A percentile compares a stretch with the other conserved stretches of the same genome.
Conservation (phyloP, 2,888 invertebrate species). For the Coenonympha glycerion region DNA sequence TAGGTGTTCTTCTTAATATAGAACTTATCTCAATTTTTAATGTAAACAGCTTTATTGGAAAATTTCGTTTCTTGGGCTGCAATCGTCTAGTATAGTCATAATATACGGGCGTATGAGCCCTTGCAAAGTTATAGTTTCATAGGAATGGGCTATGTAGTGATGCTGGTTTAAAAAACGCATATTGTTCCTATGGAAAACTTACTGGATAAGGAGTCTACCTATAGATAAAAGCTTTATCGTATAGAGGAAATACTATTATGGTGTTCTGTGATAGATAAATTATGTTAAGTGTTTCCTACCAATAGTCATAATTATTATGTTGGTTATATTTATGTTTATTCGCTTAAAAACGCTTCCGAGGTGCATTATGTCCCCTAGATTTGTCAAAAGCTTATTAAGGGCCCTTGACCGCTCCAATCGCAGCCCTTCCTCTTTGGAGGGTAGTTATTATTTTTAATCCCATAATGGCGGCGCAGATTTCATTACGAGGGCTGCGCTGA, state of each 20-base stretch:
- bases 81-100: no score
- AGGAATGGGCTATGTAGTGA: no score
- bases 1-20: constrained; percentile 13
- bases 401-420: constrained; percentile 49
- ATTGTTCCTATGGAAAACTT: no score
- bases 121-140: no score
- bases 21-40: neutral
- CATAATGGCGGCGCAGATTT: constrained; percentile 74
- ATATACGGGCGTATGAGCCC: no score
- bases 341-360: neutral
- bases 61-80: no score
- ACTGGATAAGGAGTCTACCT: no score
- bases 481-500: constrained; percentile 67
- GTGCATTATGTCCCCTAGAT: constrained; percentile 23
- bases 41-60: neutral
- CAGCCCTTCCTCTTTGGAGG: constrained; percentile 42
- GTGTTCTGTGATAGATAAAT: no score
- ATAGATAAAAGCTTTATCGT: no score
- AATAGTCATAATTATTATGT: neutral
- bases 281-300: no score
- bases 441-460: constrained; percentile 75
- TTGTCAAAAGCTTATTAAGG: constrained; percentile 60
- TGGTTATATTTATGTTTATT: neutral
- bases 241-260: no score
- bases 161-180: no score